These are phyloP conservation scores for Drosophila melanosoma DNA, from an alignment of 2,888 invertebrate species.

Conservation along the genomic window DNA sequence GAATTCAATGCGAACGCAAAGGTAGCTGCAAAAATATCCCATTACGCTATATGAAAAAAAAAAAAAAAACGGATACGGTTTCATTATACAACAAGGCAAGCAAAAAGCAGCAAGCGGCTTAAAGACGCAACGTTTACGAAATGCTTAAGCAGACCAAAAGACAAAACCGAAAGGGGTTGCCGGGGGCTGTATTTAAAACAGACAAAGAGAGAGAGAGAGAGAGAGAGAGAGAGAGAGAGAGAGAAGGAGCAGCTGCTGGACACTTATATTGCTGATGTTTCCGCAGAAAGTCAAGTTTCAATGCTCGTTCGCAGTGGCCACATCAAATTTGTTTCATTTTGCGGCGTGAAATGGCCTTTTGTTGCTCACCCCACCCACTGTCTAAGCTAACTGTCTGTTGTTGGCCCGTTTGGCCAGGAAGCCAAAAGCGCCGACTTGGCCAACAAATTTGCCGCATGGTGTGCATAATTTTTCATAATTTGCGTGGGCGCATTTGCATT, in stretches of 20 bases:
- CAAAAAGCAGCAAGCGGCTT: slow-evolving; percentile 7
- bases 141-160: slow-evolving; percentile 45
- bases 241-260: slow-evolving; percentile 11
- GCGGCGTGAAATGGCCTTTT: slow-evolving; percentile 78
- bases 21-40: slow-evolving; percentile 68
- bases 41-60: slow-evolving; percentile 55
- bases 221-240: not conserved
- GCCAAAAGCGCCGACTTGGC: slow-evolving; percentile 31
- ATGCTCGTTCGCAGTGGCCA: slow-evolving; percentile 60
- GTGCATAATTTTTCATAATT: slow-evolving; percentile 81
- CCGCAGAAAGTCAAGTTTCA: slow-evolving; percentile 62
- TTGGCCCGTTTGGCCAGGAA: slow-evolving; percentile 44
- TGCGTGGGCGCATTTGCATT: slow-evolving; percentile 68
- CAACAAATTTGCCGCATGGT: slow-evolving; percentile 58
- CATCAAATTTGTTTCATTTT: slow-evolving; percentile 80
- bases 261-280: slow-evolving; percentile 52
- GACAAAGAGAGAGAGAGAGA: too few relatives aligned
- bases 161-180: not conserved
- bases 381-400: not conserved
- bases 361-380: slow-evolving; percentile 14
- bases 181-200: not conserved
- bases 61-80: slow-evolving; percentile 52
- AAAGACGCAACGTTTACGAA: slow-evolving; percentile 63
- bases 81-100: slow-evolving; percentile 60
- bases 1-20: slow-evolving; percentile 39